Conservation (phyloP, 2,113 vertebrate genomes). For the Pituophis catenifer region DNA sequence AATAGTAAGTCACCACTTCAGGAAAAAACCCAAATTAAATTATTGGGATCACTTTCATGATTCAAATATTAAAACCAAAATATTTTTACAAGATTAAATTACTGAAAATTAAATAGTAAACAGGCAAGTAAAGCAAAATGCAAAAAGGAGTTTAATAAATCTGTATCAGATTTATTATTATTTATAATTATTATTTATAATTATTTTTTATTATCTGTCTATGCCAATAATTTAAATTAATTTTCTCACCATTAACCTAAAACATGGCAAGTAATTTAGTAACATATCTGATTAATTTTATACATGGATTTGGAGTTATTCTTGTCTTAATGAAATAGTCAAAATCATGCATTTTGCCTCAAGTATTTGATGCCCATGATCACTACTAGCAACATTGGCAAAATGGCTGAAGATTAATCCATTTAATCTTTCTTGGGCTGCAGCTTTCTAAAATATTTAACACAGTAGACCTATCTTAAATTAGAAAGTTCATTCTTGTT, state of each 20-base stretch:
- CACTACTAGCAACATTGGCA: neutral
- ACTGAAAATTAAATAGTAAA: neutral
- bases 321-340: neutral
- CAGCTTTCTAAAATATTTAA: neutral
- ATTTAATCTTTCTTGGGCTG: neutral
- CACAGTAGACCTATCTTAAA: neutral
- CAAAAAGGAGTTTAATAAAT: neutral
- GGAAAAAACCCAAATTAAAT: neutral
- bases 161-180: no score
- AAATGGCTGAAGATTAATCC: neutral
- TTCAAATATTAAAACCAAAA: neutral
- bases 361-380: neutral
- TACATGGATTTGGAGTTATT: neutral
- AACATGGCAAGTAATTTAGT: neutral
- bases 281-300: neutral
- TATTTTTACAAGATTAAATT: neutral
- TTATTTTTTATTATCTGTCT: neutral
- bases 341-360: neutral
- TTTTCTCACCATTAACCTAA: neutral
- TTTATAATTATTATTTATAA: no score
- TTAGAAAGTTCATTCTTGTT: neutral
- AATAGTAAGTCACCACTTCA: neutral
- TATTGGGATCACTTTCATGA: neutral
- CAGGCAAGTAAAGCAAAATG: neutral
- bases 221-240: neutral